Conservation (phyloP, 2,888 invertebrate genomes). For the Diaperis boleti region DNA sequence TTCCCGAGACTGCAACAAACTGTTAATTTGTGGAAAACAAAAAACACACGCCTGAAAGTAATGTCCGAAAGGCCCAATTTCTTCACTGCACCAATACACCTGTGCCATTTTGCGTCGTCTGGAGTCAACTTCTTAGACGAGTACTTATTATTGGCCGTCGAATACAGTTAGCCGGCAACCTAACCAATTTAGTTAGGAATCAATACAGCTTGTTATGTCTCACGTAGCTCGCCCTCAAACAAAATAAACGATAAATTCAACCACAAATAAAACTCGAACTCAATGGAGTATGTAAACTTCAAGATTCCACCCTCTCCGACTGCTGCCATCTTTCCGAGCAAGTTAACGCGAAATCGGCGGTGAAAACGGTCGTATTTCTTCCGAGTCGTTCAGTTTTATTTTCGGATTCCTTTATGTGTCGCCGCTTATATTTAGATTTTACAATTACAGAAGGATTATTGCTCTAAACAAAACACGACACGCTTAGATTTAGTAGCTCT, state of each 20-base stretch:
- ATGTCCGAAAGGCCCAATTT: too few relatives aligned
- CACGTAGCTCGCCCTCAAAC: conserved; percentile 32
- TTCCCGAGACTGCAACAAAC: too few relatives aligned
- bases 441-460: conserved; percentile 34
- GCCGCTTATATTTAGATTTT: conserved; percentile 42
- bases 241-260: conserved; percentile 43
- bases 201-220: conserved; percentile 37
- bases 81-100: too few relatives aligned
- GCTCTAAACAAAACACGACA: conserved; percentile 11
- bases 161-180: conserved; percentile 2
- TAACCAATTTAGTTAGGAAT: conserved; percentile 37
- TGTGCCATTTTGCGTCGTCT: too few relatives aligned
- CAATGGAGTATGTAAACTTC: conserved; percentile 50
- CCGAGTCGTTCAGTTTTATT: conserved; percentile 39
- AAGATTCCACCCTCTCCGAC: conserved; percentile 47
- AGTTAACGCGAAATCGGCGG: conserved; percentile 50
- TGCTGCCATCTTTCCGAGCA: conserved; percentile 49
- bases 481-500: not conserved
- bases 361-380: conserved; percentile 47
- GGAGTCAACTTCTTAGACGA: not conserved
- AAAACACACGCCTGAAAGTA: too few relatives aligned
- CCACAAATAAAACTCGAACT: conserved; percentile 40
- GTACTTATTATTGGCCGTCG: not conserved
- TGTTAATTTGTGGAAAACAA: too few relatives aligned
- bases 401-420: conserved; percentile 40